Percentiles rank a stretch among this genome's conserved stretches.
Evolutionary conservation across 2,888 invertebrate genomes (phyloP).

Genomic region (Rhabditoides inermis): DNA sequence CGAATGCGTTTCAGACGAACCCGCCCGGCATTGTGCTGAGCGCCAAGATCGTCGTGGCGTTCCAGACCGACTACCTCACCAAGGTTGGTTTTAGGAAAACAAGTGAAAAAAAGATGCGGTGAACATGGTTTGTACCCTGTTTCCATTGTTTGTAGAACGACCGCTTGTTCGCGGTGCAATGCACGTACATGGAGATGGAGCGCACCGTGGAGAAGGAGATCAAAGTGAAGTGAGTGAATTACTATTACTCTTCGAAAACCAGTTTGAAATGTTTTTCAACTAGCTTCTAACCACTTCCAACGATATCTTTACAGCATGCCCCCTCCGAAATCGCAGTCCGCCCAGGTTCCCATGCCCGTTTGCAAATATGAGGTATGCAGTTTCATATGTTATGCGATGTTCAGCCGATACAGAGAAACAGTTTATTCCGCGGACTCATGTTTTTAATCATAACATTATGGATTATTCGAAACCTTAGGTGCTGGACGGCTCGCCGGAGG

Average conservation of each 20-base stretch:
- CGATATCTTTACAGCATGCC: constrained; percentile 39
- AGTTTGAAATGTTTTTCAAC: background rate
- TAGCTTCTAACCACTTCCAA: background rate
- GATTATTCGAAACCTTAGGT: no score
- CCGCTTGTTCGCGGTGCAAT: constrained; percentile 44
- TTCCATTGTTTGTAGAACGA: constrained; percentile 19
- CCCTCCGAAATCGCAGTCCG: constrained; percentile 44
- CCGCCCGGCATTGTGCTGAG: constrained; percentile 45
- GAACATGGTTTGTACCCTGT: background rate
- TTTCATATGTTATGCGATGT: no score
- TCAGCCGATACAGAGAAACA: no score
- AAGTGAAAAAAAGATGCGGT: background rate
- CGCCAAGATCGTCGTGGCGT: constrained; percentile 43
- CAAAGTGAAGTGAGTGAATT: constrained; percentile 34
- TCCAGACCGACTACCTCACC: constrained; percentile 47
- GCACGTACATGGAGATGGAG: constrained; percentile 51
- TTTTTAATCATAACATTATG: no score
- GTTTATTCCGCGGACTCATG: no score
- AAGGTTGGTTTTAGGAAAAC: constrained; percentile 21
- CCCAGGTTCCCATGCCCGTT: constrained; percentile 47
- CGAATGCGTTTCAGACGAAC: constrained; percentile 35
- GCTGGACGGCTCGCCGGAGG: constrained; percentile 43
- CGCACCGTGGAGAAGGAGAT: constrained; percentile 39
- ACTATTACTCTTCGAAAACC: background rate
- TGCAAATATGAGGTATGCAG: constrained; percentile 51